phyloP scores from a whole-genome alignment of 2,113 vertebrate genomes.

The Pardalotus punctatus region DNA sequence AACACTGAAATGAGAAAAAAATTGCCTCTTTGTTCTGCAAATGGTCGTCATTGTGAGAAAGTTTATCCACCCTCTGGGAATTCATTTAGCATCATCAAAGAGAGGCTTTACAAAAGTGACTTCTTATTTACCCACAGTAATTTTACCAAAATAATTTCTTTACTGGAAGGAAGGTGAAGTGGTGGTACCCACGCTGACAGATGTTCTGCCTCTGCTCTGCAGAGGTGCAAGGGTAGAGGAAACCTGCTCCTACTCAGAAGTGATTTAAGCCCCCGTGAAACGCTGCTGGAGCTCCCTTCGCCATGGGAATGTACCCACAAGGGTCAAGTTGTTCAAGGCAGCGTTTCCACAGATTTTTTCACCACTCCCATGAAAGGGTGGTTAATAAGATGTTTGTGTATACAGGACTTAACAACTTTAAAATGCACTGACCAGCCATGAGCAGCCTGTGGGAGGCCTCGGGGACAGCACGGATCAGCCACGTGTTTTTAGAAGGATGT shows the following conservation, averaged over 20 bases:
- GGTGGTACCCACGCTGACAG: not conserved
- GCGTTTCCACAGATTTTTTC: not conserved
- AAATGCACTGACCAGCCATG: not conserved
- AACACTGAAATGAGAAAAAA: conserved; percentile 32
- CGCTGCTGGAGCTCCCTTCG: not conserved
- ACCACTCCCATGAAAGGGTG: not conserved
- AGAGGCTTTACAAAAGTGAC: conserved; percentile 5
- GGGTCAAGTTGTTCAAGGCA: not conserved
- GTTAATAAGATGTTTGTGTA: not conserved
- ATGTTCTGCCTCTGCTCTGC: not conserved
- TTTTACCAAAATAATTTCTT: not conserved
- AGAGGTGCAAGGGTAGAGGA: not conserved
- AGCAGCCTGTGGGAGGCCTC: not conserved
- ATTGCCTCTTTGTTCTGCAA: conserved; percentile 40
- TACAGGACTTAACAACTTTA: not conserved
- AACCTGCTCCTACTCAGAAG: not conserved
- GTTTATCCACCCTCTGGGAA: conserved; percentile 50
- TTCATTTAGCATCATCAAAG: conserved; percentile 36
- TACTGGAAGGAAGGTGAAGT: not conserved
- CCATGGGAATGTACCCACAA: not conserved
- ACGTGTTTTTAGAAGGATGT: not conserved
- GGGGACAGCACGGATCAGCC: not conserved
- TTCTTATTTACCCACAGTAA: conserved; percentile 7
- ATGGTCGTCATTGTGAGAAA: conserved; percentile 26
- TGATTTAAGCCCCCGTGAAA: not conserved